These are phyloP conservation scores for Amazonetta brasiliensis DNA, from an alignment of 2,797 vertebrate species.

Conservation along the genomic window DNA sequence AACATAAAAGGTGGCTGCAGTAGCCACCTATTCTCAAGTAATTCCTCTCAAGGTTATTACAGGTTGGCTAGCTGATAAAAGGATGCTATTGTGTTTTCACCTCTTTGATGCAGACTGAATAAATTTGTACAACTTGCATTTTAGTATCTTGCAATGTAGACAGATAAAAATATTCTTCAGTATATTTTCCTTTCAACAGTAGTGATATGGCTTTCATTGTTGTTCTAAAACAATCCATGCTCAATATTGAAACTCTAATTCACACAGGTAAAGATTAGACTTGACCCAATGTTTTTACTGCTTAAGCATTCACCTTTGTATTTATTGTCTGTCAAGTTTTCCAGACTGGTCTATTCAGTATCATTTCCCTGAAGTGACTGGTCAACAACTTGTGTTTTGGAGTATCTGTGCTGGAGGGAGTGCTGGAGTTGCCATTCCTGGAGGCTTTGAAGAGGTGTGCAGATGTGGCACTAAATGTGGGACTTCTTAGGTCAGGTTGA, in stretches of 20 bases:
- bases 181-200: background rate
- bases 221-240: background rate
- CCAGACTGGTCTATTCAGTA: background rate
- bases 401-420: background rate
- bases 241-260: constrained; percentile 4
- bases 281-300: constrained; percentile 25
- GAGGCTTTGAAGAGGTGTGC: background rate
- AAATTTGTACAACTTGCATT: background rate
- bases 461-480: background rate
- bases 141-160: background rate
- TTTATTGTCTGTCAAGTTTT: background rate
- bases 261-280: background rate
- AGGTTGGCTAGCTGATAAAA: background rate
- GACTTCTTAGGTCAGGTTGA: background rate
- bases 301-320: background rate
- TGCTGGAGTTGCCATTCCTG: background rate
- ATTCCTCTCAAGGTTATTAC: background rate
- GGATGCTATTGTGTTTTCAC: background rate
- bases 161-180: background rate
- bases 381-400: background rate
- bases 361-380: background rate
- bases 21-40: background rate
- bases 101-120: background rate
- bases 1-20: background rate
- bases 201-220: background rate